Evolutionary conservation across 2,888 invertebrate species (phyloP).

Genomic region (Aspidapion aeneum): DNA sequence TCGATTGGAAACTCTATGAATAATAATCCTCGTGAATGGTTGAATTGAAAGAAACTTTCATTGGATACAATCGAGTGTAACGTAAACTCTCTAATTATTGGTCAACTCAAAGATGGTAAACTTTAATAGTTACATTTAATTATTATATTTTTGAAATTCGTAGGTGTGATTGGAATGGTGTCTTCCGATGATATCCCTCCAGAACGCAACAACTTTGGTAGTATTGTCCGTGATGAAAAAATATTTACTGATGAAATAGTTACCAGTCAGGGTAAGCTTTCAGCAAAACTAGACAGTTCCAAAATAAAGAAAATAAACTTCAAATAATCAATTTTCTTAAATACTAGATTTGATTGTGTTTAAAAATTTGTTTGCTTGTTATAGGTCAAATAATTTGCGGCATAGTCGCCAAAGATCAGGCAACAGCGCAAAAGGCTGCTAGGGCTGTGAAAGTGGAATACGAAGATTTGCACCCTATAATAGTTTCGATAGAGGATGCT

Average conservation of each 20-base stretch:
- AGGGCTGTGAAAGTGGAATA: conserved; percentile 73
- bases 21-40: too few relatives aligned
- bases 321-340: too few relatives aligned
- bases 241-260: conserved; percentile 78
- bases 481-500: conserved; percentile 87
- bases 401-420: conserved; percentile 74
- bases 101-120: too few relatives aligned
- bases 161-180: conserved; percentile 77
- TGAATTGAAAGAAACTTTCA: too few relatives aligned
- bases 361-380: too few relatives aligned
- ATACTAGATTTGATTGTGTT: too few relatives aligned
- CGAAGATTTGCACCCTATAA: conserved; percentile 74
- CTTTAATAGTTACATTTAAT: conserved; percentile 73
- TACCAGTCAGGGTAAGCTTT: conserved; percentile 69
- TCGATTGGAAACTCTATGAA: too few relatives aligned
- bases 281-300: conserved; percentile 71
- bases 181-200: conserved; percentile 71
- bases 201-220: conserved; percentile 64
- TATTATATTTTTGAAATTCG: conserved; percentile 67
- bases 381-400: conserved; percentile 52
- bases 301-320: too few relatives aligned
- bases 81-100: too few relatives aligned
- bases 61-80: too few relatives aligned
- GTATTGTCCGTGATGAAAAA: conserved; percentile 77
- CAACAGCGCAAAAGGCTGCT: conserved; percentile 78